Evolutionary conservation across 2,888 invertebrate genomes (phyloP), one percentile per base, ranked within the genome.

Genomic region (Dynastes maya): DNA sequence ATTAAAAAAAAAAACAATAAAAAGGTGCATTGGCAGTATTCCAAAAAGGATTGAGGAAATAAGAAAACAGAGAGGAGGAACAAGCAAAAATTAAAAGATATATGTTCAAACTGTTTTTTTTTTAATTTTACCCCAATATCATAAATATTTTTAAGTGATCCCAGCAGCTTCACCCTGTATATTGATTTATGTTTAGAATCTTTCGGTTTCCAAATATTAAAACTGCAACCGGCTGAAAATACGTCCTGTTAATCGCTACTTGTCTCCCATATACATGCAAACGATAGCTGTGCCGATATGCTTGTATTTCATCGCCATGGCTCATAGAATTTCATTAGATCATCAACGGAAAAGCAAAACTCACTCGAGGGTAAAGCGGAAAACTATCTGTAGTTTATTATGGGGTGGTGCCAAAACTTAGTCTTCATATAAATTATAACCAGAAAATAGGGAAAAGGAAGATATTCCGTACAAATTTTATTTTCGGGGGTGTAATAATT

Each of bases 321-420:
- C 85, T 85, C 87, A 87, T 87, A 86, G 87, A 87, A 86, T 86
- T 87, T 87, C 87, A 87, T 86, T 86, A 86, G 86, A 86, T 85
- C 86, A 86, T 86, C 86, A 86, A 85, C 82, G 85, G 83, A 85
- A 85, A 84, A 83, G 84, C 84, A 71, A 86, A 84, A 84, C 84
- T 83, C 85, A 86, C 82, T 84, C 84, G 83, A 86, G 86, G 85
- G 86, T 85, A 45, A 45, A 86, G 85, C 85, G 85, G 85, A 86
- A 84, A 83, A 84, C 84, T 83, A 84, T 84, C 83, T 81, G 82
- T 84, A 83, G 84, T 86, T 86, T 86, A 86, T 86, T 86, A 86
- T 45, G 45, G 85, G 85, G 84, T 84, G 82, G 83, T 80, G 81
- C 88, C 70, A 11, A 82, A 90, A 89, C 84, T 91, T 64, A 61